Conservation (phyloP, 2,888 invertebrate genomes). For the Agonum fuliginosum region DNA sequence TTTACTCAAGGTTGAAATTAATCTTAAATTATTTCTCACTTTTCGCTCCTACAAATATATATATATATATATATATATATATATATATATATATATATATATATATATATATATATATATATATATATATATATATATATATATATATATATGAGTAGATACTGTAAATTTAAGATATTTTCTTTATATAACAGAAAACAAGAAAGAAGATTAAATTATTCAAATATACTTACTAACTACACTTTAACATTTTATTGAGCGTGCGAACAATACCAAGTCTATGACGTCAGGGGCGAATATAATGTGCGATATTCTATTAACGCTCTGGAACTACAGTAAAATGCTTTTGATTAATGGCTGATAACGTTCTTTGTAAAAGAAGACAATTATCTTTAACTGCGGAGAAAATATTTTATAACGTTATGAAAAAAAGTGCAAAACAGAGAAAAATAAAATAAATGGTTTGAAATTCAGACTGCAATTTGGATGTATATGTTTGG, state of each 20-base stretch:
- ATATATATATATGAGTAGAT: conserved; percentile 29
- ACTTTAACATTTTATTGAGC: background rate
- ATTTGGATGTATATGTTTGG: conserved; percentile 69
- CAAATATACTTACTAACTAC: background rate
- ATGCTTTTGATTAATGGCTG: conserved; percentile 68
- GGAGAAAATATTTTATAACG: conserved; percentile 67
- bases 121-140: conserved; percentile 30
- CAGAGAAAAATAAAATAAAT: conserved; percentile 66
- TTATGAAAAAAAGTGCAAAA: conserved; percentile 57
- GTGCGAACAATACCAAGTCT: conserved; percentile 27
- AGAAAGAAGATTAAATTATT: background rate
- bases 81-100: no score
- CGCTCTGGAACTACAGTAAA: conserved; percentile 59
- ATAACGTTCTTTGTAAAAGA: conserved; percentile 65
- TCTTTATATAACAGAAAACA: background rate
- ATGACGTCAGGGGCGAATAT: conserved; percentile 18
- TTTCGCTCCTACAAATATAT: no score
- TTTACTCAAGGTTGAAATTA: background rate
- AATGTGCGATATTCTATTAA: conserved; percentile 60
- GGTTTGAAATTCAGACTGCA: conserved; percentile 67
- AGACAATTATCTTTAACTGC: conserved; percentile 69
- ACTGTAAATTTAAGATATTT: conserved; percentile 1
- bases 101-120: no score
- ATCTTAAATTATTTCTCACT: background rate
- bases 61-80: no score